Evolutionary conservation across 2,888 invertebrate species (phyloP).

Genomic region (Rhingia rostrata): DNA sequence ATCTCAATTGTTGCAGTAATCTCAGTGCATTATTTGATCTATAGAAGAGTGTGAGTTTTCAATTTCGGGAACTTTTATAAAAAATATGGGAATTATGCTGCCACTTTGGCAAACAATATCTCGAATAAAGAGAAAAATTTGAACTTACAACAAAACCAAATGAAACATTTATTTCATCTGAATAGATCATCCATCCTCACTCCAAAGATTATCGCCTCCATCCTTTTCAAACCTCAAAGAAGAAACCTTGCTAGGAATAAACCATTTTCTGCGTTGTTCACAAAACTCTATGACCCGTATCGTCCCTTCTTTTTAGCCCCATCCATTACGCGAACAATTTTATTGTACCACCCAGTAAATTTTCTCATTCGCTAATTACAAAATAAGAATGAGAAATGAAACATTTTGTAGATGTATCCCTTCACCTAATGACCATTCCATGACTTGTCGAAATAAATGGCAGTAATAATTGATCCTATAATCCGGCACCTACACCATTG

Average conservation of each 20-base stretch:
- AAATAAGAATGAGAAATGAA: constrained; percentile 58
- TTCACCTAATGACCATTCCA: constrained; percentile 56
- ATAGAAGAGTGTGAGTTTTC: too few relatives aligned
- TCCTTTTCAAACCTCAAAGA: constrained; percentile 18
- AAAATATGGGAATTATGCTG: too few relatives aligned
- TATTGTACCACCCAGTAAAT: constrained; percentile 1
- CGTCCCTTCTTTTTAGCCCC: background rate
- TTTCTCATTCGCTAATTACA: constrained; percentile 41
- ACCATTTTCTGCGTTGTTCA: constrained; percentile 13
- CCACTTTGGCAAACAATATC: too few relatives aligned
- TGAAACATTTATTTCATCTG: too few relatives aligned
- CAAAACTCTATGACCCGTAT: constrained; percentile 41
- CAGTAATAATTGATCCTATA: constrained; percentile 63
- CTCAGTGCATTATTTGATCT: too few relatives aligned
- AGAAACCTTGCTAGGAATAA: background rate
- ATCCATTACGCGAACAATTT: background rate
- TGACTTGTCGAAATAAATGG: constrained; percentile 62
- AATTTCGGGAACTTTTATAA: too few relatives aligned
- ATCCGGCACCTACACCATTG: constrained; percentile 3
- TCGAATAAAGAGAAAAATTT: too few relatives aligned
- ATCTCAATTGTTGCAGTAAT: too few relatives aligned
- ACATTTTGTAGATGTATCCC: constrained; percentile 36
- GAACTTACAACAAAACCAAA: too few relatives aligned
- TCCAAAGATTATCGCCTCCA: constrained; percentile 24
- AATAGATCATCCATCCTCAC: background rate